Conservation (phyloP, 2,113 vertebrate species). For the Zosterops borbonicus region DNA sequence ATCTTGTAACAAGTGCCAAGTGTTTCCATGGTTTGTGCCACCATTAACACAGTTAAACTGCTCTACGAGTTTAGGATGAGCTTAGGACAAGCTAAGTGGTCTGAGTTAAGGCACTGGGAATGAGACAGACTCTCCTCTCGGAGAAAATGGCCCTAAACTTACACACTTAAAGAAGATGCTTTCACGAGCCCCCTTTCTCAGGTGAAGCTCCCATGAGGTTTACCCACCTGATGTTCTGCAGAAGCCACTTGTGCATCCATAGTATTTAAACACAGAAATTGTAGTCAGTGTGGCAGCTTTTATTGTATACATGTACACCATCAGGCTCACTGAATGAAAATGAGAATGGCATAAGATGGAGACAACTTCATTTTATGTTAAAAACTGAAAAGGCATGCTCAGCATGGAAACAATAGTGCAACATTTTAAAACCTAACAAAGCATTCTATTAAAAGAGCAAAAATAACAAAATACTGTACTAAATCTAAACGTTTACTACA, state of each 20-base stretch:
- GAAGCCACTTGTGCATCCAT: not conserved
- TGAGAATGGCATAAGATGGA: not conserved
- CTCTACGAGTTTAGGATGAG: not conserved
- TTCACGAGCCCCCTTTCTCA: not conserved
- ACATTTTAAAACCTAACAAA: not conserved
- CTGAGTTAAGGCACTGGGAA: not conserved
- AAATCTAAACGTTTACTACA: not conserved
- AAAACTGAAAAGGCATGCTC: not conserved
- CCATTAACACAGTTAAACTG: not conserved
- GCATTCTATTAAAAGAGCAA: not conserved
- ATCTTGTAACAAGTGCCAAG: not conserved
- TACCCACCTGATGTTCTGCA: not conserved
- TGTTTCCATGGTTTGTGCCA: not conserved
- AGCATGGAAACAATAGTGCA: not conserved
- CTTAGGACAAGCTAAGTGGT: accelerated
- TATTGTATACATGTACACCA: not conserved
- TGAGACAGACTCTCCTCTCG: not conserved
- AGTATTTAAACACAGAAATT: not conserved
- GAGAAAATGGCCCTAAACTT: not conserved
- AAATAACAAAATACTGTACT: not conserved
- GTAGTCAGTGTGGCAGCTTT: slow-evolving; percentile 12
- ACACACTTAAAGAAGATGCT: not conserved
- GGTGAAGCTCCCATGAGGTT: not conserved
- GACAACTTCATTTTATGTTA: not conserved
- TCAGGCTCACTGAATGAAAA: not conserved